Conservation (phyloP, 2,113 vertebrate genomes). For the Acanthochromis polyacanthus region DNA sequence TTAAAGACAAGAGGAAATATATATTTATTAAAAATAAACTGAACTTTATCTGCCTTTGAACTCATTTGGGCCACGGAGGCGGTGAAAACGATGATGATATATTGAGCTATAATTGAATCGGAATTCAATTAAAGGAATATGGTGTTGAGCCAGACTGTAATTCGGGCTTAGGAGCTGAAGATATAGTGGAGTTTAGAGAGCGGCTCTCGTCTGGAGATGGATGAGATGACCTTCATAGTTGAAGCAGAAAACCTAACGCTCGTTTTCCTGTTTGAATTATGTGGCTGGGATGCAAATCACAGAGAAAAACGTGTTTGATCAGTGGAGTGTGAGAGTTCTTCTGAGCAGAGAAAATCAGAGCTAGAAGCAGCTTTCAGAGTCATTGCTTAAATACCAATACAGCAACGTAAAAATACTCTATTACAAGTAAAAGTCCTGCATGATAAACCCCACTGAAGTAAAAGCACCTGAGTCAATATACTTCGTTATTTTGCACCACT, state of each 20-base stretch:
- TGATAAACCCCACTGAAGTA: no score
- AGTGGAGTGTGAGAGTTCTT: not conserved
- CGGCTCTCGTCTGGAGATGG: conserved; percentile 7
- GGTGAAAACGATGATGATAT: conserved; percentile 38
- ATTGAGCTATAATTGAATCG: conserved; percentile 52
- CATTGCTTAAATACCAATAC: no score
- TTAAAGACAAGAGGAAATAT: not conserved
- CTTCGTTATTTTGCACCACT: no score
- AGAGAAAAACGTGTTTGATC: conserved; percentile 6
- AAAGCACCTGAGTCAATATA: no score
- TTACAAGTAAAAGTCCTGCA: no score
- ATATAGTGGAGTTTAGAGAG: conserved; percentile 12
- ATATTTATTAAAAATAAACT: not conserved
- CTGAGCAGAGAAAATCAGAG: no score
- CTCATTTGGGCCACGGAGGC: conserved; percentile 10
- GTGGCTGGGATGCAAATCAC: conserved; percentile 4
- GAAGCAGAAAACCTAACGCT: conserved; percentile 6
- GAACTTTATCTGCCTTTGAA: conserved; percentile 3
- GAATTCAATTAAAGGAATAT: conserved; percentile 49
- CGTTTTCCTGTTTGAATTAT: conserved; percentile 29
- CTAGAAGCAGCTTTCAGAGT: no score
- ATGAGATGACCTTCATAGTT: conserved; percentile 50
- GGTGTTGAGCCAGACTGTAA: conserved; percentile 17
- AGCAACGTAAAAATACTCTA: no score
- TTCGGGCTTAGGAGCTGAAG: conserved; percentile 23